Evolutionary conservation across 2,113 vertebrate species (phyloP), one percentile per base, ranked within the genome.

Genomic region (Colius striatus): DNA sequence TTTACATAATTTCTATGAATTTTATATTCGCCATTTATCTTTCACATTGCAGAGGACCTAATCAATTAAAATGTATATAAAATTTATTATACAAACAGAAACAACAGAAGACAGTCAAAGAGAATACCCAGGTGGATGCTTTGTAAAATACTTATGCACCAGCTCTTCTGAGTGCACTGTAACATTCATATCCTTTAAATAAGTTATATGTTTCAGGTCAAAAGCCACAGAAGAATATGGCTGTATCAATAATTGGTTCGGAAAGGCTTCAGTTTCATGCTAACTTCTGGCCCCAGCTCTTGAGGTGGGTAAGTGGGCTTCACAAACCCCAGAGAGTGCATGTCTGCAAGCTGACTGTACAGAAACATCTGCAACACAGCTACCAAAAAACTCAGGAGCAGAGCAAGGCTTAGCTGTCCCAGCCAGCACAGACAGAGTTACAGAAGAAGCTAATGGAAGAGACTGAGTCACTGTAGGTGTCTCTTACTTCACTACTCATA

Each of bases 381-480:
- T 61, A 21, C 17, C 54, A 13, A 41, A 20, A 38, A n/a, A 5
- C 26, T 5, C 16, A 6, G 50, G 25, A 17, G 43, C 57, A 67
- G 30, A 30, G 4, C 3, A 20, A 17, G 13, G 30, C 26, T 11
- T 2, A 15, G 62, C 70, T 51, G 27, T 17, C 68, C 63, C 80
- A 72, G 74, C 9, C n/a, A 34, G 43, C 89, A 43, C 57, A 48
- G 60, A 68, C 8, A 6, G 32, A 84, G 26, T 2, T 20, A 10
- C 19, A 30, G 77, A 18, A 53, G 68, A 27, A 50, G 58, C 58
- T 48, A 51, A 29, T 8, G 43, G 78, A 38, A 61, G 60, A 36
- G 14, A 27, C 4, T 0, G 0, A 30, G 74, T 45, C 41, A 5
- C 62, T 0, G 1, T 4, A 41, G 71, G 51, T 32, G 62, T 82